Evolutionary conservation across 2,888 invertebrate genomes (phyloP).

Genomic region (Trissolcus japonicus): DNA sequence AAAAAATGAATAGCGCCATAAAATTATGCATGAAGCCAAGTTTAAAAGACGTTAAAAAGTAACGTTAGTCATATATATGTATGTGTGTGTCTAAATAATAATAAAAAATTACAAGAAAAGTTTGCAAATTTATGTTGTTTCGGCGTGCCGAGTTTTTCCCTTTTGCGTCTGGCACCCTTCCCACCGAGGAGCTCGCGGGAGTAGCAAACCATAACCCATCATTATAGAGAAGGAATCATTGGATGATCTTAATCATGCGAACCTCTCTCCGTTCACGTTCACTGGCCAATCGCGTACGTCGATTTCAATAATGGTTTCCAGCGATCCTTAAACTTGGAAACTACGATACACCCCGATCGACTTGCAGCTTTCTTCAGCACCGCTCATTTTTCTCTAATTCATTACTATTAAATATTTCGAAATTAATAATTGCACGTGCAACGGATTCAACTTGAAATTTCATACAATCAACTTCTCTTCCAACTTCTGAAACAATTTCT

Average conservation of each 20-base stretch:
- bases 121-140: neutral
- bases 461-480: constrained; percentile 47
- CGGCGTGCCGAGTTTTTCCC: constrained; percentile 34
- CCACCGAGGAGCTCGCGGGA: constrained; percentile 59
- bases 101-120: constrained; percentile 7
- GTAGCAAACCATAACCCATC: constrained; percentile 70
- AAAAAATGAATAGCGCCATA: no score
- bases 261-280: constrained; percentile 70
- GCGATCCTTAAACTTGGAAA: constrained; percentile 67
- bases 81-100: constrained; percentile 12
- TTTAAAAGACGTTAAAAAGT: constrained; percentile 3
- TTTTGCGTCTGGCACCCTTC: constrained; percentile 46
- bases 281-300: constrained; percentile 71
- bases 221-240: constrained; percentile 77
- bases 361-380: constrained; percentile 50
- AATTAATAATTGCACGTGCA: constrained; percentile 50
- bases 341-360: constrained; percentile 48
- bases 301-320: constrained; percentile 72
- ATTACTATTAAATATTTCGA: constrained; percentile 54
- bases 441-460: constrained; percentile 41
- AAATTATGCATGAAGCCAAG: no score
- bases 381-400: constrained; percentile 52
- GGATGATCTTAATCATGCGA: constrained; percentile 76
- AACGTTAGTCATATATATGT: neutral
- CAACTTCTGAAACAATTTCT: constrained; percentile 47